phyloP scores from a whole-genome alignment of 2,113 vertebrate genomes.

The Sitta europaea region DNA sequence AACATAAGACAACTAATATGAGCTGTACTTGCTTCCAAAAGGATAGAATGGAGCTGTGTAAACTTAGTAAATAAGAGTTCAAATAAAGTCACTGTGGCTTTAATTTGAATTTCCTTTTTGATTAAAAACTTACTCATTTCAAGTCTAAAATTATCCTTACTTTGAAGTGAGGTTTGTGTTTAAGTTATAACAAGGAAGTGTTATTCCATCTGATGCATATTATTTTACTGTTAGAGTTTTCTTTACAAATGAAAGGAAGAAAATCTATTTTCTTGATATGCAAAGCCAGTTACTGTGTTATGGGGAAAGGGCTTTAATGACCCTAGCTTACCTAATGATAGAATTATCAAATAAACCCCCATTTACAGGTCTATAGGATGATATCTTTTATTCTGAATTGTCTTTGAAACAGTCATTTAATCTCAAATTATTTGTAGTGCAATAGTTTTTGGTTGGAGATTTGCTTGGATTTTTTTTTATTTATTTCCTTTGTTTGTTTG shows the following conservation, averaged over 20 bases:
- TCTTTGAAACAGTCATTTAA: neutral
- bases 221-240: neutral
- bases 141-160: neutral
- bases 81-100: neutral
- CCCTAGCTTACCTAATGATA: neutral
- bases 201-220: neutral
- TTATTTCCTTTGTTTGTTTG: neutral
- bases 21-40: neutral
- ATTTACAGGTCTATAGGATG: neutral
- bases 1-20: neutral
- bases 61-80: neutral
- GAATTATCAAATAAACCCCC: neutral
- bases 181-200: neutral
- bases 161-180: neutral
- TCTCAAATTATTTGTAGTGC: neutral
- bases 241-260: neutral
- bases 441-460: neutral
- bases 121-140: neutral
- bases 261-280: neutral
- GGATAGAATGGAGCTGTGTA: neutral
- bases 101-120: neutral
- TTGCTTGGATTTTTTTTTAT: neutral
- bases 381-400: neutral
- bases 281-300: neutral
- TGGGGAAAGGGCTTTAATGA: neutral